A percentile compares a stretch with the other conserved stretches of the same genome.
phyloP scores from a whole-genome alignment of 92 coral and sea anemone species.

The Parazoanthus swiftii region DNA sequence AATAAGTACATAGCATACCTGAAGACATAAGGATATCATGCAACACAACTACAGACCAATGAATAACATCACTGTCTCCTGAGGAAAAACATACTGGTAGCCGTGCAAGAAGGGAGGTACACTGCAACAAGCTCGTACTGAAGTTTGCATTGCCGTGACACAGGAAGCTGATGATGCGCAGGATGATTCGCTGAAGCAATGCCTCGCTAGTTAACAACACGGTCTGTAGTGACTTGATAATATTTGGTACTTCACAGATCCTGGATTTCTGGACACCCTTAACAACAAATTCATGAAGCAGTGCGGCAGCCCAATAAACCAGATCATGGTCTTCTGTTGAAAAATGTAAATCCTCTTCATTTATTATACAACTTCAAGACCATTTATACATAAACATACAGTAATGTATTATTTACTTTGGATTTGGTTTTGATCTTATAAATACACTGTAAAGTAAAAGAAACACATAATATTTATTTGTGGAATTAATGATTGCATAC shows the following conservation, averaged over 20 bases:
- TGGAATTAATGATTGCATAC: too few species aligned
- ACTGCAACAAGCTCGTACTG: slow-evolving; percentile 55
- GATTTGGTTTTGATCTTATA: too few species aligned
- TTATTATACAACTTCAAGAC: too few species aligned
- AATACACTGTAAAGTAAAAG: too few species aligned
- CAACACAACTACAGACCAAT: slow-evolving; percentile 92
- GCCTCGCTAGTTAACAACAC: slow-evolving; percentile 94
- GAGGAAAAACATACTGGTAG: slow-evolving; percentile 92
- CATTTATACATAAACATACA: too few species aligned
- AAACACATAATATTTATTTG: too few species aligned
- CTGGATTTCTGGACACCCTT: slow-evolving; percentile 71
- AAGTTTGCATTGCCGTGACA: slow-evolving; percentile 83
- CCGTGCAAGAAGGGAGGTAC: slow-evolving; percentile 71
- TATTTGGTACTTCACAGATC: slow-evolving; percentile 83
- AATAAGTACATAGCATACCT: slow-evolving; percentile 57
- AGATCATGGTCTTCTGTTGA: slow-evolving; percentile 86
- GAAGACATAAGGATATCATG: slow-evolving; percentile 87
- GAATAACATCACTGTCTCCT: slow-evolving; percentile 89
- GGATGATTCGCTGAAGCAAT: slow-evolving; percentile 79
- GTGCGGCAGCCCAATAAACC: slow-evolving; percentile 94
- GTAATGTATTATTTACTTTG: too few species aligned
- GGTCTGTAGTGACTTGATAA: slow-evolving; percentile 75
- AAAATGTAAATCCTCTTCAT: not conserved
- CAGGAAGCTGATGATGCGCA: slow-evolving; percentile 88
- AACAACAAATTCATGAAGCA: slow-evolving; percentile 90